Base-by-base conservation (phyloP, 2,888 invertebrate species). In the Pediacus dermestoides region DNA sequence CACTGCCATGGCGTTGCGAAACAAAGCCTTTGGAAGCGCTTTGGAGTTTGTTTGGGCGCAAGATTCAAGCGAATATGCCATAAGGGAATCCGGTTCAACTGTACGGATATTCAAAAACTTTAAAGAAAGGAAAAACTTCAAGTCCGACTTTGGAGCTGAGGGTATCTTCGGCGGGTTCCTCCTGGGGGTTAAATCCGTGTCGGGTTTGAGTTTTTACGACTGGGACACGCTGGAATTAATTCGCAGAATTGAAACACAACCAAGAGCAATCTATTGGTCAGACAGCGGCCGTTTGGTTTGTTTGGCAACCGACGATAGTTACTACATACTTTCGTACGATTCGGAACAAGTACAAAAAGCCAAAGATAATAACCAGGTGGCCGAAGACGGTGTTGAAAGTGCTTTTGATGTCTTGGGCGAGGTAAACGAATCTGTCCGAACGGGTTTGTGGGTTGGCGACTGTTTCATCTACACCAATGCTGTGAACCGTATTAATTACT, bases 401-500 rank as follows among this genome's bases (percentile, higher is more conserved):
- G 94, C 97, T 0, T 99, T 99, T 67, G 92, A 95, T 72, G 93
- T 93, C 88, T 94, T 71, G 87, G 96, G 87, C 9, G 93, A 93
- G 70, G 83, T 94, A 37, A 88, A 81, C 52, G 97, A 97, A 70
- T 77, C 81, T 11, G 94, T 97, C 1, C 88, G 89, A 66, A 96
- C 96, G 0, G 96, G 95, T 2, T 69, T 93, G 8, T 97, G 96
- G 96, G 91, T 97, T 7, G 96, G 99, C 2, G 99, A 99, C 69
- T 99, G 99, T 66, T 99, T 99, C 70, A 96, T 99, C 56, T 99
- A 99, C 73, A 99, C 99, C 1, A 99, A 99, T 70, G 85, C 89
- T 16, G 86, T 95, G 1, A 97, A 99, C 71, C 80, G 97, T 43
- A 86, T 99, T 49, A 97, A 97, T 70, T 99, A 99, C 68, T 99